These are phyloP conservation scores for Holacanthella duospinosa DNA, from an alignment of 2,888 invertebrate species.

Conservation along the genomic window DNA sequence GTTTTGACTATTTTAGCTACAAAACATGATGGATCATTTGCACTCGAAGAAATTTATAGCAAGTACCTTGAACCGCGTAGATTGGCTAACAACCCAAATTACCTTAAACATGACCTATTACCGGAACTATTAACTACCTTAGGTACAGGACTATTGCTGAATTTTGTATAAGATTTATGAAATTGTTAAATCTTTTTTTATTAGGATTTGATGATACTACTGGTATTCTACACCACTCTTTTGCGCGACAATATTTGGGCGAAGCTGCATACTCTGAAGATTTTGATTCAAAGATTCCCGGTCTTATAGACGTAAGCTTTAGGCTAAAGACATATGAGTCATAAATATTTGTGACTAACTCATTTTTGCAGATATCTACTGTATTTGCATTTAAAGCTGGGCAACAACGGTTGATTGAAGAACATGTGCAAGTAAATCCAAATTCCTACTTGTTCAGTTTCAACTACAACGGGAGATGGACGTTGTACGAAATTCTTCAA, in stretches of 20 bases:
- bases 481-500: slow-evolving; percentile 5
- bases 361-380: not conserved
- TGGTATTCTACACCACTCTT: too few relatives aligned
- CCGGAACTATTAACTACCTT: slow-evolving; percentile 18
- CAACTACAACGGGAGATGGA: slow-evolving; percentile 6
- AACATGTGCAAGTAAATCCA: not conserved
- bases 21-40: slow-evolving; percentile 38
- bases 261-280: slow-evolving; percentile 18
- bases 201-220: slow-evolving; percentile 14
- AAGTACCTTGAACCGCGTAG: slow-evolving; percentile 20
- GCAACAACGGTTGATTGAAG: not conserved
- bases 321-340: not conserved
- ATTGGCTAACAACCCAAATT: slow-evolving; percentile 13
- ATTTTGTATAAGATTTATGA: not conserved
- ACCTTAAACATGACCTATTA: slow-evolving; percentile 22
- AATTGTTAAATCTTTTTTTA: not conserved
- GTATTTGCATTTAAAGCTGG: slow-evolving; percentile 7
- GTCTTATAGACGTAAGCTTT: slow-evolving; percentile 21
- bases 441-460: slow-evolving; percentile 11
- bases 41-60: slow-evolving; percentile 30
- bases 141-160: slow-evolving; percentile 8
- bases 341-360: not conserved
- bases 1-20: too few relatives aligned
- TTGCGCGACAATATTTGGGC: too few relatives aligned
- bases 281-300: slow-evolving; percentile 19